These are phyloP conservation scores for Cyanoderma ruficeps DNA, from an alignment of 2,113 vertebrate genomes.

Conservation along the genomic window DNA sequence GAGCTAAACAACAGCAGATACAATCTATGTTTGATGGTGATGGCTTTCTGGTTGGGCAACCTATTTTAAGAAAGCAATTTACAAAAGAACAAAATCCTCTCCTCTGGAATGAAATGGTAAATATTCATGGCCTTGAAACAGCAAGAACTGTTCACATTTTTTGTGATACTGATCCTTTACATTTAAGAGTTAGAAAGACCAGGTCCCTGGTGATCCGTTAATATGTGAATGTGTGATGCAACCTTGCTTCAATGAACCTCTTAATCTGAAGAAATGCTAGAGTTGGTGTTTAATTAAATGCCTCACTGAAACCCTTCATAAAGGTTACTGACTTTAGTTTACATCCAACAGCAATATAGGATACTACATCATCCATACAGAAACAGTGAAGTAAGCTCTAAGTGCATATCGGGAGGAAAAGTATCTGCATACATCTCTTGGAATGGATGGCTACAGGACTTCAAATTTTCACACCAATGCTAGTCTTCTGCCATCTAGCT, in stretches of 20 bases:
- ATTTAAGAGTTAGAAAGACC: neutral
- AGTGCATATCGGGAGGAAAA: neutral
- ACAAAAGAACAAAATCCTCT: neutral
- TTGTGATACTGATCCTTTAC: neutral
- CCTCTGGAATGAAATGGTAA: neutral
- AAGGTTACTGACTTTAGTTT: neutral
- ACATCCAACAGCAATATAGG: neutral
- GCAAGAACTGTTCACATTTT: neutral
- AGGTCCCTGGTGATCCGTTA: neutral
- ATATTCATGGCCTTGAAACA: neutral
- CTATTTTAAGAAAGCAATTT: neutral
- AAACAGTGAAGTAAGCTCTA: neutral
- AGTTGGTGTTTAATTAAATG: constrained; percentile 4
- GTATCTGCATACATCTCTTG: neutral
- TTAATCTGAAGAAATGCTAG: neutral
- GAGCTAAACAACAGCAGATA: neutral
- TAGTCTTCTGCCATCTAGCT: neutral
- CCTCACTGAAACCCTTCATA: neutral
- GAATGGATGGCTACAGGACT: neutral
- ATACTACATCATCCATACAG: neutral
- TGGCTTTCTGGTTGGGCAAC: neutral
- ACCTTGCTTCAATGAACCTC: neutral
- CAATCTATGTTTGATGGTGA: neutral
- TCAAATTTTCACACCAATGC: neutral
- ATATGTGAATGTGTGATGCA: neutral